Evolutionary conservation across 2,888 invertebrate species (phyloP), one percentile per base, ranked within the genome.

Genomic region (Amphipoea oculea): DNA sequence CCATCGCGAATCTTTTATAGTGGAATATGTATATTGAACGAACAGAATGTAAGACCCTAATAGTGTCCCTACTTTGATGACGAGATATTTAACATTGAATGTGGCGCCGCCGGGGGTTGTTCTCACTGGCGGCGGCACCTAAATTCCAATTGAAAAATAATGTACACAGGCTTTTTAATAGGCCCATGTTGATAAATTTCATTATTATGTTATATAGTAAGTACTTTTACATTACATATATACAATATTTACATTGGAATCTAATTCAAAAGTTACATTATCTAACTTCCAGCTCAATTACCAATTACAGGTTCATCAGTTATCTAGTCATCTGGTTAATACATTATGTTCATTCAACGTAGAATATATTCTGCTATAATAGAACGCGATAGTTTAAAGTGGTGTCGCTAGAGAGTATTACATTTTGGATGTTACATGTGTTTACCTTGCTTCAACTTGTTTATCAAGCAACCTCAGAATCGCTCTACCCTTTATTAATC

Each of bases 401-500:
- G 70, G 36, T 1, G 14, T 70, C 9, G 4, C 51, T 17, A 23
- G 70, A 51, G 36, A 14, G 23, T 36, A 70, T 51, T 17, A 70
- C 9, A 40, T 40, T 40, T n/a, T 23, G 36, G 23, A 7, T 51
- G 29, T 68, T n/a, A 45, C 17, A 42, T 62, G 11, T 60, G 0
- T 57, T 40, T 93, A 97, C 97, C 94, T 97, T 23, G 98, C 94
- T 91, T 98, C 97, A 88, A 98, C 98, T n/a, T 97, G 97, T 93
- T 98, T 98, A 90, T 98, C 97, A 60, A 98, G 94, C 79, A 98
- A 92, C 84, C 98, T 96, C 67, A 99, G 95, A 92, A 98, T 97
- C 23, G 98, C 99, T 92, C 98, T 97, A 11, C 99, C 99, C 82
- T 97, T 96, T 63, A 98, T 98, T 72, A 99, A 96, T 20, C 99